Evolutionary conservation across 1,140 invertebrate genomes (phyloP).

Genomic region (Euschistus heros): DNA sequence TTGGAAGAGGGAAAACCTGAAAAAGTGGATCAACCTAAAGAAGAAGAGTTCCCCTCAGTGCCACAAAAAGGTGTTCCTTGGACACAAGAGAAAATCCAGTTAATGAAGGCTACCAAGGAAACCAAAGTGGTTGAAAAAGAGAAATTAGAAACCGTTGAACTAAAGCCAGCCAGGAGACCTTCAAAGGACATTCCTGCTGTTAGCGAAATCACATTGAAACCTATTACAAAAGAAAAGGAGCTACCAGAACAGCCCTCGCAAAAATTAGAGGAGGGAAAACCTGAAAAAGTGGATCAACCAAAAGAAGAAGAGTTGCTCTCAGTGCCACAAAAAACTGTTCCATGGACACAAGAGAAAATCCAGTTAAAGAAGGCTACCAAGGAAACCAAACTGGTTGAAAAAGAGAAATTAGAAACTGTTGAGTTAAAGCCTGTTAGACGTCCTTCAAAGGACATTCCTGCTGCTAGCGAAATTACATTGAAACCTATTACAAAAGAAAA

Average conservation of each 20-base stretch:
- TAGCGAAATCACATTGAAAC: slow-evolving; percentile 30
- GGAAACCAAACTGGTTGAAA: slow-evolving; percentile 28
- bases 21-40: not conserved
- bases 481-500: slow-evolving; percentile 18
- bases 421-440: slow-evolving; percentile 36
- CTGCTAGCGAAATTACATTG: slow-evolving; percentile 32
- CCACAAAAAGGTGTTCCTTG: slow-evolving; percentile 15
- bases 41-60: too few relatives aligned
- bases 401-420: slow-evolving; percentile 29
- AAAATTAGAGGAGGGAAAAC: too few relatives aligned
- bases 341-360: slow-evolving; percentile 30
- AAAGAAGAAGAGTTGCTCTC: too few relatives aligned
- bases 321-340: not conserved
- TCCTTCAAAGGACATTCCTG: slow-evolving; percentile 25
- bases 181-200: slow-evolving; percentile 30
- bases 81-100: slow-evolving; percentile 30
- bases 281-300: not conserved
- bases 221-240: slow-evolving; percentile 29
- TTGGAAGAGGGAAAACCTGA: not conserved
- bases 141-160: slow-evolving; percentile 29
- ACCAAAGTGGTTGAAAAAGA: slow-evolving; percentile 29
- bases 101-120: slow-evolving; percentile 29
- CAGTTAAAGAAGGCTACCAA: slow-evolving; percentile 28
- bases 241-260: slow-evolving; percentile 26
- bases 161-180: slow-evolving; percentile 36